Conservation (phyloP, 2,888 invertebrate species). For the Mycalesis mineus region DNA sequence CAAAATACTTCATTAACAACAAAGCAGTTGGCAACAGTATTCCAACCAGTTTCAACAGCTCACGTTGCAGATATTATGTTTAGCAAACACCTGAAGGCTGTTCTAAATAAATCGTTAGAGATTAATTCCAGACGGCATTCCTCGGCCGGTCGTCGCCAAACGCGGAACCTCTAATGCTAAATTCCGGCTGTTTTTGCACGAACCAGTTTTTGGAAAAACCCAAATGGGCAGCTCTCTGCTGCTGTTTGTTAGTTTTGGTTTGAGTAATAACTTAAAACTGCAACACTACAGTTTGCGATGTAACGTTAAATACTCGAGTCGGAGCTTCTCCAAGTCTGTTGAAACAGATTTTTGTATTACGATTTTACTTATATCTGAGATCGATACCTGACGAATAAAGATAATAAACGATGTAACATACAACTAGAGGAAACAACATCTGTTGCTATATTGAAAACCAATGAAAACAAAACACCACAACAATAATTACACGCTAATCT, state of each 20-base stretch:
- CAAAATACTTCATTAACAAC: neutral
- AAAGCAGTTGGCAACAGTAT: slow-evolving; percentile 9
- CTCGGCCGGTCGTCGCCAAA: slow-evolving; percentile 37
- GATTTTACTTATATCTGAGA: too few relatives aligned
- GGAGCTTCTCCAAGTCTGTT: too few relatives aligned
- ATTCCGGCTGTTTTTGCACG: slow-evolving; percentile 50
- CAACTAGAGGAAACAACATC: too few relatives aligned
- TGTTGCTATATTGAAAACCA: too few relatives aligned
- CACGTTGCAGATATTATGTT: slow-evolving; percentile 10
- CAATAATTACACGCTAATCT: too few relatives aligned
- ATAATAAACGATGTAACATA: too few relatives aligned
- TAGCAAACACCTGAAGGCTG: slow-evolving; percentile 26
- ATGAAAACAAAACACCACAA: too few relatives aligned
- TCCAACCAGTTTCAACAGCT: slow-evolving; percentile 8
- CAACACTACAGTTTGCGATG: neutral
- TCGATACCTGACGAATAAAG: too few relatives aligned
- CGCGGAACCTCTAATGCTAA: slow-evolving; percentile 45
- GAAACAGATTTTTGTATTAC: too few relatives aligned
- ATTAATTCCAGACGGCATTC: slow-evolving; percentile 36
- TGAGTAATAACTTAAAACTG: neutral
- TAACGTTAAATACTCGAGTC: too few relatives aligned
- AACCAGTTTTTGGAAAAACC: slow-evolving; percentile 56
- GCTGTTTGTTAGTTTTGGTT: neutral
- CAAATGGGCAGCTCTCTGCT: slow-evolving; percentile 18
- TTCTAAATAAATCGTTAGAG: slow-evolving; percentile 31